A percentile compares a stretch with the other conserved stretches of the same genome.
These are phyloP conservation scores for Harpagoxenus sublaevis DNA, from an alignment of 2,888 invertebrate species.

Conservation along the genomic window DNA sequence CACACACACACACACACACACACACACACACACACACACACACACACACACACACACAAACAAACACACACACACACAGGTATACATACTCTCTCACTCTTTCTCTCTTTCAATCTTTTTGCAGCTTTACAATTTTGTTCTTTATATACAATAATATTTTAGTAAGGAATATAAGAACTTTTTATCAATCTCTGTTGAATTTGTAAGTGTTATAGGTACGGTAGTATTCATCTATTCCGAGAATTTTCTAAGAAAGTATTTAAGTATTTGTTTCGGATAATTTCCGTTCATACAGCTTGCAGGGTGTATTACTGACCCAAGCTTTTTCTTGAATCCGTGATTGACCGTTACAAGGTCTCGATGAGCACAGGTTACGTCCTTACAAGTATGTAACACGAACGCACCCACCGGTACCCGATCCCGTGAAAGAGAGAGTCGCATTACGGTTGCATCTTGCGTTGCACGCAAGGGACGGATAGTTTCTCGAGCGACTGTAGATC, in stretches of 20 bases:
- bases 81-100: neutral
- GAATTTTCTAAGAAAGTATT: neutral
- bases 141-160: neutral
- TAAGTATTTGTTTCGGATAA: neutral
- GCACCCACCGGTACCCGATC: constrained; percentile 70
- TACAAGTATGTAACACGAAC: constrained; percentile 71
- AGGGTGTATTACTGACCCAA: constrained; percentile 36
- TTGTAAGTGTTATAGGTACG: neutral
- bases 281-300: constrained; percentile 24
- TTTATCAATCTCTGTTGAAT: neutral
- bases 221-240: neutral
- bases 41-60: neutral
- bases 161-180: neutral
- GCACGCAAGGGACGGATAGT: constrained; percentile 73
- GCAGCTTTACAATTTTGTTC: neutral
- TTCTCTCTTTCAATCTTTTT: neutral
- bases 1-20: too few relatives aligned
- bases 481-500: constrained; percentile 74
- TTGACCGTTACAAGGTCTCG: constrained; percentile 75
- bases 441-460: constrained; percentile 51
- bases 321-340: constrained; percentile 63
- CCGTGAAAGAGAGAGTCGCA: constrained; percentile 61
- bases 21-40: neutral
- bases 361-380: constrained; percentile 65
- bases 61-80: neutral